These are phyloP conservation scores for Arctia plantaginis DNA, from an alignment of 2,888 invertebrate genomes.

Conservation along the genomic window DNA sequence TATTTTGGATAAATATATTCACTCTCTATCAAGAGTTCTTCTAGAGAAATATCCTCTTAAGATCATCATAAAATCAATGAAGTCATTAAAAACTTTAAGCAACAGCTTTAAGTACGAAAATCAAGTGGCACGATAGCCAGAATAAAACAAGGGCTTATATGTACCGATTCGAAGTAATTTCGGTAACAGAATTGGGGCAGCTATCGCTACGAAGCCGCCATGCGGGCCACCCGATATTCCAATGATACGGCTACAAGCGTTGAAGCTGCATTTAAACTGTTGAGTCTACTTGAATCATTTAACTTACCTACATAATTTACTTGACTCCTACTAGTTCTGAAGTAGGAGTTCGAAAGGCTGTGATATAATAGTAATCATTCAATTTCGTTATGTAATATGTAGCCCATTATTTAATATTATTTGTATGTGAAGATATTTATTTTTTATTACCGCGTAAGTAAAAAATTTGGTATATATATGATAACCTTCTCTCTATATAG, in stretches of 20 bases:
- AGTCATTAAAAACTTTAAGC: neutral
- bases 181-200: conserved; percentile 66
- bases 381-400: neutral
- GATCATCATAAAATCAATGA: neutral
- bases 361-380: neutral
- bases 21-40: neutral
- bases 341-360: neutral
- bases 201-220: conserved; percentile 63
- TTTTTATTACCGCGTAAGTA: no score
- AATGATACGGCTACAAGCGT: conserved; percentile 65
- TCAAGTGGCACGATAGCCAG: conserved; percentile 19
- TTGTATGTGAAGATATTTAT: no score
- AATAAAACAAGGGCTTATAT: conserved; percentile 44
- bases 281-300: conserved; percentile 23
- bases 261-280: conserved; percentile 42
- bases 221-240: conserved; percentile 72
- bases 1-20: neutral
- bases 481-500: no score
- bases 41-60: neutral
- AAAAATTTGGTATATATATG: no score
- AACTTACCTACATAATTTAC: neutral
- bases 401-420: neutral
- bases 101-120: conserved; percentile 7
- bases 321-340: neutral
- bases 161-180: conserved; percentile 58